Percentiles rank a stretch among this genome's conserved stretches.
phyloP scores from a whole-genome alignment of 2,113 vertebrate species.

The Limanda limanda region DNA sequence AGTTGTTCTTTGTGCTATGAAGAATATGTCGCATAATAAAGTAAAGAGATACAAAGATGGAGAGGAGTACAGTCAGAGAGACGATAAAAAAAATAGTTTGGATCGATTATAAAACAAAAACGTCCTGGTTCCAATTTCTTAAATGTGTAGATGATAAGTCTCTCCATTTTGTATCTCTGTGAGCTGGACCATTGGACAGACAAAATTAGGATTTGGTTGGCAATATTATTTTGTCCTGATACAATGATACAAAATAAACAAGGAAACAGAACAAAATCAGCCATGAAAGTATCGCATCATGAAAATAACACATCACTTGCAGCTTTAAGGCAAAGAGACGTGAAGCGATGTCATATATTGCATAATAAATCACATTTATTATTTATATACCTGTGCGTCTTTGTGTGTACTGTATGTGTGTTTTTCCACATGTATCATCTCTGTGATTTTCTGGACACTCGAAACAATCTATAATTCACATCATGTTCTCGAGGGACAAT shows the following conservation, averaged over 20 bases:
- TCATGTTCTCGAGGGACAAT: conserved; percentile 1
- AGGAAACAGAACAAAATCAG: neutral
- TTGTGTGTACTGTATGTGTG: neutral
- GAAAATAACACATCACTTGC: neutral
- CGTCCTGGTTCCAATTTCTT: no score
- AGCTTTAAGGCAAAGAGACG: neutral
- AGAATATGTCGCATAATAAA: no score
- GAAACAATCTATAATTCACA: conserved; percentile 49
- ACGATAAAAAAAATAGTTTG: no score
- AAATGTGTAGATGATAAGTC: no score
- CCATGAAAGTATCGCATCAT: neutral
- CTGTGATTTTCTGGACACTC: conserved; percentile 15
- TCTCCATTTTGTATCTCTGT: no score
- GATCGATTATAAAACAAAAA: no score
- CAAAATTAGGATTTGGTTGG: no score
- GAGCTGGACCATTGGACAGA: no score
- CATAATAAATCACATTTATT: conserved; percentile 28
- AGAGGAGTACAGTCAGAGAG: no score
- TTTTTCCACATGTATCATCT: conserved; percentile 1
- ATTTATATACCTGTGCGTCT: conserved; percentile 9
- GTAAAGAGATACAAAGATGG: no score
- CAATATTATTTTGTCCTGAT: no score
- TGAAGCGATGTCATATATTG: neutral
- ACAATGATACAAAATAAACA: neutral
- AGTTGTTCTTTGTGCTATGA: no score